Evolutionary conservation across 2,888 invertebrate genomes (phyloP), one percentile per base, ranked within the genome.

Genomic region (Heliconius ethilla): DNA sequence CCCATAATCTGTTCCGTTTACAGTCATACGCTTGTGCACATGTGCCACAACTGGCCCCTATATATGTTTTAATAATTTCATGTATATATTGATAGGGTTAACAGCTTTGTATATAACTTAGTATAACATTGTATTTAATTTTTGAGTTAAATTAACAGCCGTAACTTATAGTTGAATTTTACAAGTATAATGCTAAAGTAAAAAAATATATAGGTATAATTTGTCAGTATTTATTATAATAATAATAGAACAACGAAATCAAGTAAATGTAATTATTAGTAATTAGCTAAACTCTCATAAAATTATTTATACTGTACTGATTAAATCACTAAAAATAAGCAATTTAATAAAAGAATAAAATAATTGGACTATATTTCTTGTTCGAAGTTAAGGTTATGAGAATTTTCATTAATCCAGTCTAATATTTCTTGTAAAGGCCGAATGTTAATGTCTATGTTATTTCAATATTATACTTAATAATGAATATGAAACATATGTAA

Each of bases 341-440:
- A 55, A 77, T 79, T 75, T 70, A 76, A 27, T 4, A 59, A 59
- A 37, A 37, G 1, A 72, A 59, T 25, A 72, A 59, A 22, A 33
- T 25, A 33, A 33, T 59, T 72, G n/a, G n/a, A 59, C 13, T 59
- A 15, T 59, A 72, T n/a, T 37, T 37, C 33, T 59, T 86, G 84
- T 86, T 84, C 78, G 15, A 40, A 40, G 69, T 69, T 87, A 87
- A 90, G 90, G 89, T 89, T 92, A 86, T 91, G 91, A 88, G 91
- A 92, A 91, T 90, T 84, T 89, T 88, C 89, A 90, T 91, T 87
- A 87, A 83, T 81, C 83, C 83, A 84, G 84, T 84, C 84, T 84
- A 84, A 82, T 84, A 83, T 82, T 80, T 84, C 88, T 51, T 88
- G 91, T 91, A 90, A 88, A 82, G 37, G 37, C 67, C 87, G 87